These are phyloP conservation scores for Phoeniculus purpureus DNA, from an alignment of 2,797 vertebrate genomes.

Conservation along the genomic window DNA sequence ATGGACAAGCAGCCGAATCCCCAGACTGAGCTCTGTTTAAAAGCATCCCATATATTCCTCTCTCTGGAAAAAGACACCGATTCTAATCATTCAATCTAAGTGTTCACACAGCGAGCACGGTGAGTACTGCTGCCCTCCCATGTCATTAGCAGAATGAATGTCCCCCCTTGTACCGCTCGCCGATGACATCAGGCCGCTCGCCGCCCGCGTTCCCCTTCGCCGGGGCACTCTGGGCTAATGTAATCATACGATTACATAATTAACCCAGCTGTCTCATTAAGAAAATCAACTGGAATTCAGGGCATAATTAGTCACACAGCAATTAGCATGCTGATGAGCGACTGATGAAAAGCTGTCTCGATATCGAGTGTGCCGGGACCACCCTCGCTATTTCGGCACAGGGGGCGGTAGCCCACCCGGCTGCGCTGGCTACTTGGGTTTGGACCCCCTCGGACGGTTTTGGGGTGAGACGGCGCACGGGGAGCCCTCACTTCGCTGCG, in stretches of 20 bases:
- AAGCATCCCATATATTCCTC: no score
- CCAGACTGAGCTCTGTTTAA: rapidly evolving
- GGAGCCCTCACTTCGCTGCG: background rate
- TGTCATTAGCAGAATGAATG: constrained; percentile 23
- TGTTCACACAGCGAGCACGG: constrained; percentile 7
- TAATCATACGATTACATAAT: constrained; percentile 93
- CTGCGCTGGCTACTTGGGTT: background rate
- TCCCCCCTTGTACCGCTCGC: constrained; percentile 46
- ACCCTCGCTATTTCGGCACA: constrained; percentile 68
- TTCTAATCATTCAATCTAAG: background rate
- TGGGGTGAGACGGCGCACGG: background rate
- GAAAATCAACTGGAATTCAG: constrained; percentile 91
- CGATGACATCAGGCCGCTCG: constrained; percentile 62
- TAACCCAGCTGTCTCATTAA: constrained; percentile 94
- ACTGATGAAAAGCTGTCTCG: constrained; percentile 84
- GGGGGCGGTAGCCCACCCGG: background rate
- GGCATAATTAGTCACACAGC: constrained; percentile 91
- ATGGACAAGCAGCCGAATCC: rapidly evolving
- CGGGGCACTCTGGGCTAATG: constrained; percentile 85
- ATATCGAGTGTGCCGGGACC: constrained; percentile 77
- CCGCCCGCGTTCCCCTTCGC: constrained; percentile 71
- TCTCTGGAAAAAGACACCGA: background rate
- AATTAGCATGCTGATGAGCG: constrained; percentile 89
- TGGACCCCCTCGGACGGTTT: no score
- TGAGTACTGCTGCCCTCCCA: background rate